Evolutionary conservation across 37 sponge, comb jelly and placozoan species (phyloP).

Genomic region (Haliclona indistincta): DNA sequence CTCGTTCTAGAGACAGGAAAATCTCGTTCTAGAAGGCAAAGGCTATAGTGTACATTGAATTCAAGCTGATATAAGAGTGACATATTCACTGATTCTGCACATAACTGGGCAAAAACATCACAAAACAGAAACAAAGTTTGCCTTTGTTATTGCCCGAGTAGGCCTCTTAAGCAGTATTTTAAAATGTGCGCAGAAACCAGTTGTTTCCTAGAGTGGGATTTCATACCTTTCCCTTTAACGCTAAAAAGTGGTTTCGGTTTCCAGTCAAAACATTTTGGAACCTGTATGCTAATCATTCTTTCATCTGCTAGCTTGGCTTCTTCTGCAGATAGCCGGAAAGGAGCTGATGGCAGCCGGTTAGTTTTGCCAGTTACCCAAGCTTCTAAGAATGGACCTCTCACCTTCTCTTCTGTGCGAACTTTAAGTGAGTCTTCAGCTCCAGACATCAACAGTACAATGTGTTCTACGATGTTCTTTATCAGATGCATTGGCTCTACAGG

Average conservation of each 20-base stretch:
- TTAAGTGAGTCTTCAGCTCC: constrained; percentile 14
- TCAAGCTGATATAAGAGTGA: not conserved
- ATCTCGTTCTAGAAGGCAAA: not conserved
- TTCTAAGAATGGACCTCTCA: no score
- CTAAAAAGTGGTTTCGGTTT: not conserved
- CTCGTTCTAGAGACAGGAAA: no score
- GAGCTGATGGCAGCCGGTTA: no score
- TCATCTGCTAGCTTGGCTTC: not conserved
- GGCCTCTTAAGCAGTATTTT: not conserved
- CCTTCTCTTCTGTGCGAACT: not conserved
- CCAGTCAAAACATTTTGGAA: not conserved
- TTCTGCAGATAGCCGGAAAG: not conserved
- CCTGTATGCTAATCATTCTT: not conserved
- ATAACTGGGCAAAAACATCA: not conserved
- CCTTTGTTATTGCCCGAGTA: not conserved
- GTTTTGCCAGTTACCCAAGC: no score
- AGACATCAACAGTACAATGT: constrained; percentile 12
- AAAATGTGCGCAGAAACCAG: no score
- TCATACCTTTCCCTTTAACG: not conserved
- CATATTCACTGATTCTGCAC: not conserved
- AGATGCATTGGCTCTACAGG: constrained; percentile 38
- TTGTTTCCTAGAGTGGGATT: not conserved
- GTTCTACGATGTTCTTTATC: constrained; percentile 14
- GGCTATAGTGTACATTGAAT: not conserved
- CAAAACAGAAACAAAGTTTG: not conserved